phyloP scores from a whole-genome alignment of 2,113 vertebrate species.

The Amazona vittata region DNA sequence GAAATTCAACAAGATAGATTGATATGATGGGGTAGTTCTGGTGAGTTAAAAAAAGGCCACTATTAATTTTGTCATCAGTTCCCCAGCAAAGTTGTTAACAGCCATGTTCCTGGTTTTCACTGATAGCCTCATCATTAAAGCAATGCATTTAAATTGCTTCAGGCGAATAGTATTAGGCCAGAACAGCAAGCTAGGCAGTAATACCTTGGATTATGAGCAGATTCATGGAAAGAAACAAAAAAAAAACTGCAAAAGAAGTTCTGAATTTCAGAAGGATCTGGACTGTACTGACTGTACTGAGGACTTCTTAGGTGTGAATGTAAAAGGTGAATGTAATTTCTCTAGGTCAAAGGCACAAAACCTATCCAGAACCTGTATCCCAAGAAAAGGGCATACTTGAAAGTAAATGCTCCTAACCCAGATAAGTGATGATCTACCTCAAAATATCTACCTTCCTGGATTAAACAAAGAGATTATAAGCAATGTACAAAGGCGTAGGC shows the following conservation, averaged over 20 bases:
- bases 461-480: not conserved
- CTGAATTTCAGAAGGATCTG: not conserved
- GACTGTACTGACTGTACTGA: not conserved
- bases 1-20: not conserved
- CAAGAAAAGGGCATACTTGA: not conserved
- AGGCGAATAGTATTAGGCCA: not conserved
- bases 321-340: not conserved
- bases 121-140: not conserved
- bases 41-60: not conserved
- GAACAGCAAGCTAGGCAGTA: not conserved
- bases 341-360: not conserved
- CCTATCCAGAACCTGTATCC: accelerated
- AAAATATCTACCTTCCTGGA: not conserved
- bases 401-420: not conserved
- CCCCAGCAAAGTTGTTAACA: not conserved
- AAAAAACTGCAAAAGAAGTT: not conserved
- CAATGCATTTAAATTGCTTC: not conserved
- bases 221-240: not conserved
- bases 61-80: not conserved
- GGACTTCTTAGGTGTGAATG: not conserved
- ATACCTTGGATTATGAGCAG: not conserved
- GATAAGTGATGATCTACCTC: not conserved
- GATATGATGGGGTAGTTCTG: not conserved
- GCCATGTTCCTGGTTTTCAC: not conserved
- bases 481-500: accelerated